These are phyloP conservation scores for Scolopax bukidnonensis DNA, from an alignment of 2,797 vertebrate genomes.

Conservation along the genomic window DNA sequence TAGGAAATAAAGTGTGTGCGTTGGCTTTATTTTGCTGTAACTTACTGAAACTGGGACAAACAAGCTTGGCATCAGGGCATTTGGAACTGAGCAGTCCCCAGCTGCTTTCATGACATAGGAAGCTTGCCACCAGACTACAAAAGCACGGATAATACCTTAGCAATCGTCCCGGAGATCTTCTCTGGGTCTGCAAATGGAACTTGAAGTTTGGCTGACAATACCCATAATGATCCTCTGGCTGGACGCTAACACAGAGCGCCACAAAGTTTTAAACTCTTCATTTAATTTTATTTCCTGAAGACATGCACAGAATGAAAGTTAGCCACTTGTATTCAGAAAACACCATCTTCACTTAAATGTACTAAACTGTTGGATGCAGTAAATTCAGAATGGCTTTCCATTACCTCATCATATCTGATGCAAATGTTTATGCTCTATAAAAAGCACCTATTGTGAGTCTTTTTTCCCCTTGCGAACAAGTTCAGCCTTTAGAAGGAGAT, in stretches of 20 bases:
- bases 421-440: background rate
- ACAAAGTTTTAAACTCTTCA: background rate
- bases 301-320: background rate
- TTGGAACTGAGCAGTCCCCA: slow-evolving; percentile 27
- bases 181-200: slow-evolving; percentile 29
- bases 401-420: background rate
- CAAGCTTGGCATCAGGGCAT: slow-evolving; percentile 11
- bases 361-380: background rate
- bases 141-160: slow-evolving; percentile 32
- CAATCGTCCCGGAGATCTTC: background rate
- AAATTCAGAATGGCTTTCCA: background rate
- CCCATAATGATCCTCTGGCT: background rate
- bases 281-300: background rate
- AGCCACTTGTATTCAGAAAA: background rate
- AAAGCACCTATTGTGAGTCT: background rate
- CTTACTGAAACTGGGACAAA: slow-evolving; percentile 53
- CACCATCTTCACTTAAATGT: background rate
- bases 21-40: background rate
- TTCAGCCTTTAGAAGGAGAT: background rate
- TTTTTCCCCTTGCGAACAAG: background rate
- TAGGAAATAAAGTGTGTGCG: background rate
- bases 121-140: slow-evolving; percentile 27
- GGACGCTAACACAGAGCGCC: background rate
- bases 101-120: slow-evolving; percentile 48
- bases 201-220: background rate